A percentile compares a stretch with the other conserved stretches of the same genome.
Conservation (phyloP, 2,113 vertebrate genomes). For the Agapornis roseicollis region DNA sequence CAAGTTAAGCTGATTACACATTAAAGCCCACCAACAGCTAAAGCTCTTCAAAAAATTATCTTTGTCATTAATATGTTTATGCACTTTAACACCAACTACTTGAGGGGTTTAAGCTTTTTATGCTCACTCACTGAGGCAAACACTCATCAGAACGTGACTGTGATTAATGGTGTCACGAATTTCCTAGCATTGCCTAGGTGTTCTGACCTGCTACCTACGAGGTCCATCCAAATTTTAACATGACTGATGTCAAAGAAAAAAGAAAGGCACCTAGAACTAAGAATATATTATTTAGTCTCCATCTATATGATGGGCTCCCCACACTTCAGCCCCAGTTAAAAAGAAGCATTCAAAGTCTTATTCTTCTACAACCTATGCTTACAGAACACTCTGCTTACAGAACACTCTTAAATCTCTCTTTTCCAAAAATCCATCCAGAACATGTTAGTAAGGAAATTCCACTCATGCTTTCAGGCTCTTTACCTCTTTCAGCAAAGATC, state of each 20-base stretch:
- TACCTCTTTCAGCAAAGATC: neutral
- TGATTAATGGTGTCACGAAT: neutral
- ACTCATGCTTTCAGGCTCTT: neutral
- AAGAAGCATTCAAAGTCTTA: neutral
- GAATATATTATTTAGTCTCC: neutral
- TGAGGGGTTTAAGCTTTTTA: neutral
- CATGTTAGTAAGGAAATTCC: neutral
- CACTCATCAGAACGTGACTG: neutral
- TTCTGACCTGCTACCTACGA: neutral
- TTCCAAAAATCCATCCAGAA: neutral
- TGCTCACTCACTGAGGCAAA: neutral
- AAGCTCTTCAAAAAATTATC: neutral
- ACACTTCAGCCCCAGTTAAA: rapidly evolving
- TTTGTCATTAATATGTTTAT: neutral
- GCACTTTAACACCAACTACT: neutral
- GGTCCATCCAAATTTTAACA: neutral
- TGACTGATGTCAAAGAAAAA: neutral
- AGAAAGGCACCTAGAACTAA: neutral
- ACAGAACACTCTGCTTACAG: neutral
- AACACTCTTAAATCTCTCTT: neutral
- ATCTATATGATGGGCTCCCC: neutral
- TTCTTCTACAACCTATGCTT: neutral
- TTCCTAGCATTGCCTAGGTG: neutral
- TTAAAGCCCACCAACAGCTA: neutral
- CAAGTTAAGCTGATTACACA: neutral